These are phyloP conservation scores for Synanthedon formicaeformis DNA, from an alignment of 2,888 invertebrate species.

Conservation along the genomic window DNA sequence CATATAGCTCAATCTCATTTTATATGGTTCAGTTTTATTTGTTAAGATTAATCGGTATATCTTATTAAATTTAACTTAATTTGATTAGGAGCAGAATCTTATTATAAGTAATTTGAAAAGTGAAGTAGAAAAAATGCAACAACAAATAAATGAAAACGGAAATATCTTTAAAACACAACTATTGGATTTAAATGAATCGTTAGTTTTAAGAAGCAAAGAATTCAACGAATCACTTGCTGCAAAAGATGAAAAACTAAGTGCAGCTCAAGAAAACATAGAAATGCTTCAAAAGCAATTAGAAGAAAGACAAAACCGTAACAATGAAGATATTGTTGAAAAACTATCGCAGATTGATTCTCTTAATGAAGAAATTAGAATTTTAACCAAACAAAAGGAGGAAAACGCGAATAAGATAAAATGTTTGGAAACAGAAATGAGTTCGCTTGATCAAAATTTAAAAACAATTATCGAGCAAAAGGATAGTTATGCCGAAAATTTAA, in stretches of 20 bases:
- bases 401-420: slow-evolving; percentile 12
- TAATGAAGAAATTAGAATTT: slow-evolving; percentile 20
- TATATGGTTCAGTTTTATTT: too few species aligned
- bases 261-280: slow-evolving; percentile 24
- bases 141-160: slow-evolving; percentile 29
- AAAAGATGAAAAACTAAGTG: slow-evolving; percentile 36
- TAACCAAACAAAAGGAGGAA: slow-evolving; percentile 13
- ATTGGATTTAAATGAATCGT: slow-evolving; percentile 25
- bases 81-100: slow-evolving; percentile 37
- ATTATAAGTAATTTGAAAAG: slow-evolving; percentile 30
- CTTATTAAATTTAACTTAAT: slow-evolving; percentile 11
- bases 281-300: slow-evolving; percentile 24
- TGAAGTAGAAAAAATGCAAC: slow-evolving; percentile 33
- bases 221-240: slow-evolving; percentile 23
- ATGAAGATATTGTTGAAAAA: slow-evolving; percentile 19
- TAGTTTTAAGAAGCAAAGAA: slow-evolving; percentile 24
- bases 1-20: too few species aligned
- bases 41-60: too few species aligned
- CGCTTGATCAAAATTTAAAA: slow-evolving; percentile 13
- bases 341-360: slow-evolving; percentile 18
- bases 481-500: slow-evolving; percentile 10
- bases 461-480: slow-evolving; percentile 16
- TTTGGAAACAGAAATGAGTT: slow-evolving; percentile 17
- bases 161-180: slow-evolving; percentile 20
- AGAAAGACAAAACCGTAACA: slow-evolving; percentile 17